Base-by-base conservation (phyloP, 2,888 invertebrate species). In the Lingula anatina region DNA sequence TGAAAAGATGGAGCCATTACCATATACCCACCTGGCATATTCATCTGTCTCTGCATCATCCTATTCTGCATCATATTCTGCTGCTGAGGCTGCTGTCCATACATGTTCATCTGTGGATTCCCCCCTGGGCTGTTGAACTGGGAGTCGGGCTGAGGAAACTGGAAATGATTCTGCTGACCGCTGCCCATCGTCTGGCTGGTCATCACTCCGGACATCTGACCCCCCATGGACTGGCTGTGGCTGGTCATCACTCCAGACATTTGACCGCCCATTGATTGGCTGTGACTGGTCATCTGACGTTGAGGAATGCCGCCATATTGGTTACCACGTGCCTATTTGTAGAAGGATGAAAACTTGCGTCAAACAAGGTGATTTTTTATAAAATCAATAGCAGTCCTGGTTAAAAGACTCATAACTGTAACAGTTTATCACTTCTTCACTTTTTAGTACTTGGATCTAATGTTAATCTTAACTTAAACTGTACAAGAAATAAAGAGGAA, bases 41-140 rank as follows among this genome's bases (percentile, higher is more conserved):
- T 68, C 45, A 66, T 57, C 45, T 66, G 65, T 26, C 70, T 44
- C 51, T 60, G 70, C 59, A 66, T 54, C 56, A 56, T 59, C 51
- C 60, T 55, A 46, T 60, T 61, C 46, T 63, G 60, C 37, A 55
- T 53, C 44, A 59, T 61, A 64, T 84, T 75, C 66, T 84, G 80
- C 74, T 83, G 79, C 65, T 80, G 81, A 62, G 57, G 58, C 25
- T 59, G 61, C 9, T 54, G 54, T 27, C 31, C 53, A 46, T 53
- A 55, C 44, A 55, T 50, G 18, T 23, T 47, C 55, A 49, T 58
- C 53, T 26, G 52, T 53, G 7, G 50, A 40, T 35, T 48, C 47
- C 42, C 44, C 42, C 27, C 39, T 54, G 54, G 23, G 46, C 49
- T 56, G 49, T 55, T 59, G 48, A 64, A 66, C 57, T 66, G 66